Evolutionary conservation across 2,888 invertebrate species (phyloP).

Genomic region (Hanleya hanleyi): DNA sequence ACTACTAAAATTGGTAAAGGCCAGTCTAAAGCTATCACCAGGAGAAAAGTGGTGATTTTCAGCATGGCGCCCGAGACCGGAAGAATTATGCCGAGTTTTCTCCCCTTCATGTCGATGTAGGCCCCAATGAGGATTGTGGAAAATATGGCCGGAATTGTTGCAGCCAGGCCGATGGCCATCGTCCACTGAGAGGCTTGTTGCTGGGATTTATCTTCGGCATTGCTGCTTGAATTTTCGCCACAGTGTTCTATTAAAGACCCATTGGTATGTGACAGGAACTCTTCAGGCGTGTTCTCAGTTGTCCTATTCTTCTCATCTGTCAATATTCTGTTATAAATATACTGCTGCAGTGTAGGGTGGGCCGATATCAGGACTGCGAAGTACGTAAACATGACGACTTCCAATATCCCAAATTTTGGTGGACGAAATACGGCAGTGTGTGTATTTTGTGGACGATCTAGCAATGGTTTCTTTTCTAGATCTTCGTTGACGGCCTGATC

Average conservation of each 20-base stretch:
- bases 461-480: no score
- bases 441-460: no score
- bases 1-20: constrained; percentile 21
- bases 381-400: no score
- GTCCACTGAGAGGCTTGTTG: not conserved
- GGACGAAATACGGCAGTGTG: no score
- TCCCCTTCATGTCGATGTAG: not conserved
- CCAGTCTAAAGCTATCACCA: not conserved
- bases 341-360: not conserved
- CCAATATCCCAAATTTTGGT: no score
- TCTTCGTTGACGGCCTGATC: no score
- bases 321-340: not conserved
- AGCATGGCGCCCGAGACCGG: not conserved
- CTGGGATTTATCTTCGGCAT: not conserved
- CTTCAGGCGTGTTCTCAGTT: no score
- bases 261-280: no score
- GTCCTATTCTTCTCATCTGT: no score
- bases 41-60: not conserved
- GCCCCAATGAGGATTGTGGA: not conserved
- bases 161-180: not conserved
- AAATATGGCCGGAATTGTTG: not conserved
- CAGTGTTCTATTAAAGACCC: not conserved
- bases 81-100: not conserved
- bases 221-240: not conserved
- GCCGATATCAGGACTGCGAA: no score